phyloP scores from a whole-genome alignment of 2,888 invertebrate genomes.

The Melieria picta region DNA sequence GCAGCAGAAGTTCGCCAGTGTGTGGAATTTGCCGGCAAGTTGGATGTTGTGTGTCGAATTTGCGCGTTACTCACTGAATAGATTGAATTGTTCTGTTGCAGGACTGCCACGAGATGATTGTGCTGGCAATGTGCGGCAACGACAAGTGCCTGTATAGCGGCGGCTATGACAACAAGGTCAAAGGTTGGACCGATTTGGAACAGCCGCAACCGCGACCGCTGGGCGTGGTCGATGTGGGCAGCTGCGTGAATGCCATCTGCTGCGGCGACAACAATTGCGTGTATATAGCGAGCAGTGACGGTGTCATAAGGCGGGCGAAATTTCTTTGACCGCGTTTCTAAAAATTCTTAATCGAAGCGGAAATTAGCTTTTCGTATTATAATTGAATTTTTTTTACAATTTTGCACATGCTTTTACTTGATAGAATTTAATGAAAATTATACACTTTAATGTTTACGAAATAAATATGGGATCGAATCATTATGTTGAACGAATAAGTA shows the following conservation, averaged over 20 bases:
- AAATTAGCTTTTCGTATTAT: background rate
- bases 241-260: conserved; percentile 60
- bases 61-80: background rate
- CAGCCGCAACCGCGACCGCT: conserved; percentile 49
- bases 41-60: background rate
- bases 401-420: too few relatives aligned
- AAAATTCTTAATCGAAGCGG: background rate
- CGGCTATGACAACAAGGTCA: conserved; percentile 64
- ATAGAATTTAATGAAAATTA: too few relatives aligned
- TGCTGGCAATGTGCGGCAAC: conserved; percentile 59
- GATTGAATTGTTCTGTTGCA: conserved; percentile 39
- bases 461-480: too few relatives aligned
- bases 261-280: conserved; percentile 53
- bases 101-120: conserved; percentile 65
- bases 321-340: conserved; percentile 47
- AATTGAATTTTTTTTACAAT: too few relatives aligned
- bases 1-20: conserved; percentile 51
- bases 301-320: conserved; percentile 54
- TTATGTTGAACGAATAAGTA: too few relatives aligned
- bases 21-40: conserved; percentile 56
- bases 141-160: conserved; percentile 58
- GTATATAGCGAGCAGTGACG: conserved; percentile 60
- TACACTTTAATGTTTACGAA: too few relatives aligned
- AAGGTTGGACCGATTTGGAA: conserved; percentile 60
- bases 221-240: conserved; percentile 59